Evolutionary conservation across 2,113 vertebrate genomes (phyloP), one percentile per base, ranked within the genome.

Genomic region (Pedetes capensis): DNA sequence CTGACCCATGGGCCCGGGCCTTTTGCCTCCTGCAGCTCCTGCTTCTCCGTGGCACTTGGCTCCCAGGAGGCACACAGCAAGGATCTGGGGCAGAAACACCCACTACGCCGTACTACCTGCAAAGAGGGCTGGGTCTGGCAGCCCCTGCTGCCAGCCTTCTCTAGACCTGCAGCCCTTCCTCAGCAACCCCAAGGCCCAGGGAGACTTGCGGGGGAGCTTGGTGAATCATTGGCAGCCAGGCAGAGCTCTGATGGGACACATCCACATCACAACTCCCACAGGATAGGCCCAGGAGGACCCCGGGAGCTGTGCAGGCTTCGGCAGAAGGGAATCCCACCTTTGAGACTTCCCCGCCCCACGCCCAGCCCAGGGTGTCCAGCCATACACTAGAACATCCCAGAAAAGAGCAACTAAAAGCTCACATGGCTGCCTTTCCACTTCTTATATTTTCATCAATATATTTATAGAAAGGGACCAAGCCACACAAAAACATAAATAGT

Each of bases 401-500:
- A 61, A 55, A 61, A 76, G 12, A 95, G 34, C 22, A 49, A 22
- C 42, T 64, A 81, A 75, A 79, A 75, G 9, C 80, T 29, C 23
- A 61, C 34, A 12, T 1, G 5, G 49, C 3, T 4, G 9, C 49
- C 55, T 78, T 96, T 71, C 78, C 13, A 78, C 20, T 55, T 49
- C 32, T 42, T 63, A 37, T 12, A 63, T 42, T 88, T 87, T 85
- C 61, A 93, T 81, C 90, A 78, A 85, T 92, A 63, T 69, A 95
- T 86, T 94, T 95, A 84, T 34, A 95, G 89, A 63, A 95, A 95
- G 83, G 47, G 39, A 84, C 22, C 37, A 39, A 90, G 91, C 71
- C 91, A 75, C 92, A 95, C 6, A 63, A 55, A 78, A 93, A 63
- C 61, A 89, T 34, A 96, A 92, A 86, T 14, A 90, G 76, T 63